Evolutionary conservation across 2,888 invertebrate genomes (phyloP).

Genomic region (Patella depressa): DNA sequence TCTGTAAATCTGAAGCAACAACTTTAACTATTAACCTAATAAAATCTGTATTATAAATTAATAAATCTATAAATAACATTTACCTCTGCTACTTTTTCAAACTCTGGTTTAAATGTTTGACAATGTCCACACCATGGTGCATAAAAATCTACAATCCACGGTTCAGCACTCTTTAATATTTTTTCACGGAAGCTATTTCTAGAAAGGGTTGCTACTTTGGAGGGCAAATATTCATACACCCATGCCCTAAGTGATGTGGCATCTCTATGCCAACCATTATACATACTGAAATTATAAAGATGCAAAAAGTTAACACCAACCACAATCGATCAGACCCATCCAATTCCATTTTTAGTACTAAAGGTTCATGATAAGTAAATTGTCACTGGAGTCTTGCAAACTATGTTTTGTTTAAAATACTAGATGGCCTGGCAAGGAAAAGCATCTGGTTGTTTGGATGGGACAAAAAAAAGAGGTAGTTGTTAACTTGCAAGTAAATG

Average conservation of each 20-base stretch:
- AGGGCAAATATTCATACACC: conserved; percentile 78
- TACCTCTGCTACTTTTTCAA: conserved; percentile 78
- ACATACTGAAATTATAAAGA: conserved; percentile 73
- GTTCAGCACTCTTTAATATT: conserved; percentile 74
- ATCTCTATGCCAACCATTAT: conserved; percentile 78
- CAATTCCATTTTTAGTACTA: too few relatives aligned
- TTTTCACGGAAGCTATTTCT: conserved; percentile 70
- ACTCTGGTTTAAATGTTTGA: conserved; percentile 79
- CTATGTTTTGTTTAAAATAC: background rate
- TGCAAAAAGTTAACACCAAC: too few relatives aligned
- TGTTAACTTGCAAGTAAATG: too few relatives aligned
- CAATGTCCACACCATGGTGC: conserved; percentile 75
- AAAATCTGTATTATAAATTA: too few relatives aligned
- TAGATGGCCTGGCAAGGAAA: too few relatives aligned
- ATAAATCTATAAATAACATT: too few relatives aligned
- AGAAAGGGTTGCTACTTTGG: conserved; percentile 71
- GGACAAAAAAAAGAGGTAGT: too few relatives aligned
- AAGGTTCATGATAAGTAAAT: too few relatives aligned
- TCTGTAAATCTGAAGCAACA: too few relatives aligned
- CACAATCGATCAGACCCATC: too few relatives aligned
- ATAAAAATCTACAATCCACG: conserved; percentile 73
- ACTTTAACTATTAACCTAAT: too few relatives aligned
- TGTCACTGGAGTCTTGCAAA: background rate
- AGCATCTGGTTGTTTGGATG: too few relatives aligned
- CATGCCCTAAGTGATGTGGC: conserved; percentile 77